Base-by-base conservation (phyloP, 1,140 invertebrate genomes). In the Ceratosolen solmsi region DNA sequence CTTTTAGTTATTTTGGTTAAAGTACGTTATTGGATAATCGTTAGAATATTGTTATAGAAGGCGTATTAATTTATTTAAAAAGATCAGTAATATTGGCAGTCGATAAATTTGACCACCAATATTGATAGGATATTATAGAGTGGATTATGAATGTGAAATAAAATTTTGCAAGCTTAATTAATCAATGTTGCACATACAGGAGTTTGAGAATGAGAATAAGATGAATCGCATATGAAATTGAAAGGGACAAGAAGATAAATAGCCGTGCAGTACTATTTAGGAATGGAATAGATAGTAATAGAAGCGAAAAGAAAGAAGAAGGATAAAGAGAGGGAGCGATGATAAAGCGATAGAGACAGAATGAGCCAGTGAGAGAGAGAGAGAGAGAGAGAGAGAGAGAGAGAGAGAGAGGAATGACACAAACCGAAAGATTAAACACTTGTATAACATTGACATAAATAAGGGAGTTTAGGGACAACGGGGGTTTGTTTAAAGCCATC, bases 401-500 rank as follows among this genome's bases (percentile, higher is more conserved):
- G n/a, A n/a, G n/a, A n/a, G n/a, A n/a, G n/a, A n/a, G n/a, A n/a
- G n/a, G n/a, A n/a, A n/a, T n/a, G 49, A 49, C 20, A 11, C 1
- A 15, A 25, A 15, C 20, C 15, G 41, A 65, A 46, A 65, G 56
- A 63, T 30, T 49, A 65, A 46, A 38, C 54, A 78, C 60, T 70
- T 54, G 46, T 41, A 54, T 17, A 70, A 20, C 30, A 70, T 38
- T 7, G 46, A 33, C 27, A 77, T 49, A 77, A 49, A 76, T 74
- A 74, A 74, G 74, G 74, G 51, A 60, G 33, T 75, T 75, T 38
- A 41, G 25, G 25, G 22, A 15, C 33, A 13, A 30, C 22, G 25
- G 38, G 58, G 30, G 27, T 56, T 75, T 54, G 25, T 65, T 80
- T 75, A 68, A 80, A 75, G 46, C 58, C 56, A 20, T 8, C 72